Evolutionary conservation across 2,113 vertebrate genomes (phyloP), one percentile per base, ranked within the genome.

Genomic region (Rafetus swinhoei): DNA sequence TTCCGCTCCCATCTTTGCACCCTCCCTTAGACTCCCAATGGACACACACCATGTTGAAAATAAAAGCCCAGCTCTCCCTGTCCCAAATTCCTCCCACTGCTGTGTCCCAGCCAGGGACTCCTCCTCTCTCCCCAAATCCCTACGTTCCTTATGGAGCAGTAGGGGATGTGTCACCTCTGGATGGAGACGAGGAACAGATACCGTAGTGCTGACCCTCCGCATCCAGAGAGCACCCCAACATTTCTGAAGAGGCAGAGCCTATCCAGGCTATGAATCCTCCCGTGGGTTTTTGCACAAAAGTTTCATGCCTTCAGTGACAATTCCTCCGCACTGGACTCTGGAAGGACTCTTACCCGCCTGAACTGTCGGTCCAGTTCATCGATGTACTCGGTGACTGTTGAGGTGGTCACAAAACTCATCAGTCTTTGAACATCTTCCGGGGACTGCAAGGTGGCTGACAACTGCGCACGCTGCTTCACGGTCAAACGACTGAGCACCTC

Each of bases 391-490:
- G 55, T 65, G 29, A 92, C 15, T 6, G 76, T 81, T 32, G 55
- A 60, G 45, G 19, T 85, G 18, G 52, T 80, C 56, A 94, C 54
- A 54, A 56, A 27, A 15, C 21, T 54, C 85, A 93, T 60, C 55
- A 94, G 22, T 13, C 29, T 81, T n/a, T 69, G 62, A 27, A 56
- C 90, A 18, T 87, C 84, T 24, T 29, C 19, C 3, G 24, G 4
- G 3, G 62, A 87, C 45, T 45, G 80, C 29, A 94, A 65, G 16
- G n/a, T 76, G 53, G 84, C 87, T 24, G 84, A 84, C 24, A 94
- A 52, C 45, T 94, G 59, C 12, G 55, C 93, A 52, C 87, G 87
- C 55, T 94, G 93, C 56, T 72, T 87, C 27, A 84, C 81, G 4
- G 90, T 90, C 77, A 94, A 35, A 35, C 29, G 55, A 62, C 56